These are phyloP conservation scores for Andrena camellia DNA, from an alignment of 2,888 invertebrate genomes.

Conservation along the genomic window DNA sequence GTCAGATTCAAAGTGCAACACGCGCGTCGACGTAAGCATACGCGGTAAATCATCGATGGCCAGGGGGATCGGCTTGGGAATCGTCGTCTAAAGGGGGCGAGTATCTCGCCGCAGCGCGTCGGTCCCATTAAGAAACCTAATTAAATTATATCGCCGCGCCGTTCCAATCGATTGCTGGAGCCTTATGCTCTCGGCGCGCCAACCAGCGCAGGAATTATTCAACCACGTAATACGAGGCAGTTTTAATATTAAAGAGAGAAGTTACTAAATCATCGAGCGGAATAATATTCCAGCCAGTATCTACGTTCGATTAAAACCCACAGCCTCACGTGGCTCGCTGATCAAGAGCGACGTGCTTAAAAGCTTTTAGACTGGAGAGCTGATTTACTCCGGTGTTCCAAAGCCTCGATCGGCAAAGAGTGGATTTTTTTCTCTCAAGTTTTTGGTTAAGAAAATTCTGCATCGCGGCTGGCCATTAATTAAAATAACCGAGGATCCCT, in stretches of 20 bases:
- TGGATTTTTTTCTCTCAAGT: too few relatives aligned
- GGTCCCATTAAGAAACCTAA: not conserved
- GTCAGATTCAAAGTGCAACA: constrained; percentile 46
- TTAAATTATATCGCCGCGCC: constrained; percentile 16
- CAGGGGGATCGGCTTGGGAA: not conserved
- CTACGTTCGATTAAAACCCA: not conserved
- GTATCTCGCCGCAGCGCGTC: not conserved
- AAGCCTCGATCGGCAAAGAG: too few relatives aligned
- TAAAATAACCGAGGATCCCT: too few relatives aligned
- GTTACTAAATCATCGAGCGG: constrained; percentile 4
- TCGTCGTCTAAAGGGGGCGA: not conserved
- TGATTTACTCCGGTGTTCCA: not conserved
- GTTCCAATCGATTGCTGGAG: not conserved
- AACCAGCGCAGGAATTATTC: not conserved
- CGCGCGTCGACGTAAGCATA: constrained; percentile 17
- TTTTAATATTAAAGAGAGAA: not conserved
- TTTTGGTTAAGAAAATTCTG: too few relatives aligned
- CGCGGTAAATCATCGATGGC: not conserved
- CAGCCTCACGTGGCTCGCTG: not conserved
- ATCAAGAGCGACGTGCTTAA: not conserved
- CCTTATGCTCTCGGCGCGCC: not conserved
- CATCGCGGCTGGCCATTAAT: too few relatives aligned
- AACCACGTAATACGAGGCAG: not conserved
- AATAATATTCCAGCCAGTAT: not conserved
- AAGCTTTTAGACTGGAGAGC: not conserved